phyloP scores from a whole-genome alignment of 2,888 invertebrate genomes.

The Drosophila parthenogenetica region DNA sequence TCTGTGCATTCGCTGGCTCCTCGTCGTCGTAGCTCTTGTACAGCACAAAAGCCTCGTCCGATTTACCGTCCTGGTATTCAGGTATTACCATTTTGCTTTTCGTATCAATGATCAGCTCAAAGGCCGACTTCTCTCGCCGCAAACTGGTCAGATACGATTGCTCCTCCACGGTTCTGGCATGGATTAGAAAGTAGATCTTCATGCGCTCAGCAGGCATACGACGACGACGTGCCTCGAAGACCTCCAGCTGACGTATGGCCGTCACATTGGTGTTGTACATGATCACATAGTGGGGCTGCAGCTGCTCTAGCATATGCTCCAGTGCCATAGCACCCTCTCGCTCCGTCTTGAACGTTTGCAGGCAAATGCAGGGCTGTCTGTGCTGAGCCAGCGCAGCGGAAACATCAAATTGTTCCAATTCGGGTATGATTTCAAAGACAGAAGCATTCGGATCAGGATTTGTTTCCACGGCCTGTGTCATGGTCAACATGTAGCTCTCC shows the following conservation, averaged over 20 bases:
- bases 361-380: constrained; percentile 89
- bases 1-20: constrained; percentile 86
- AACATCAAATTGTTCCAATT: constrained; percentile 89
- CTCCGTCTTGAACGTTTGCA: constrained; percentile 92
- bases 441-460: constrained; percentile 66
- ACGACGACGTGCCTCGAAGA: constrained; percentile 89
- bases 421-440: constrained; percentile 88
- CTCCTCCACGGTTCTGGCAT: constrained; percentile 97
- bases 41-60: constrained; percentile 87
- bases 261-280: constrained; percentile 96
- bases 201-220: constrained; percentile 86
- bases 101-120: constrained; percentile 95
- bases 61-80: constrained; percentile 94
- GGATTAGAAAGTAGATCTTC: constrained; percentile 95
- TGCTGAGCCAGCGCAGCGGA: constrained; percentile 86
- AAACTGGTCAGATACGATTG: constrained; percentile 97
- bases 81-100: constrained; percentile 96
- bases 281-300: constrained; percentile 92
- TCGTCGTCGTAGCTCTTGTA: constrained; percentile 77
- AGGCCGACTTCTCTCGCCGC: constrained; percentile 96
- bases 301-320: constrained; percentile 88
- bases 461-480: constrained; percentile 86
- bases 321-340: constrained; percentile 89
- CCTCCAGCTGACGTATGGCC: constrained; percentile 95
- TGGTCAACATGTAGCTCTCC: constrained; percentile 89